phyloP scores from a whole-genome alignment of 1,140 invertebrate species.

The Tyrophagus putrescentiae region DNA sequence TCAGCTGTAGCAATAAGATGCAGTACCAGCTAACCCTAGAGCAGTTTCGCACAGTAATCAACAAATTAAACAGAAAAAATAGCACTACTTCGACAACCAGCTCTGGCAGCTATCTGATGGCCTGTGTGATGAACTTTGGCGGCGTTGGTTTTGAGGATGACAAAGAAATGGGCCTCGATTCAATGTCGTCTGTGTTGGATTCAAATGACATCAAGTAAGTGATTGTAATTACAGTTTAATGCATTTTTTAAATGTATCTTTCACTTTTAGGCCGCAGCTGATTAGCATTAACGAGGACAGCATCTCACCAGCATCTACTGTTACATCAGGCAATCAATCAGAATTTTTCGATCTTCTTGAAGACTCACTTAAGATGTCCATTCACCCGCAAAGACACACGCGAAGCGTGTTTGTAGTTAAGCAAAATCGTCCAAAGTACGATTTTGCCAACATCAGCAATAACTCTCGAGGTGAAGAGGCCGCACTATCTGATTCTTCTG shows the following conservation, averaged over 20 bases:
- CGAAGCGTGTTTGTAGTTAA: background rate
- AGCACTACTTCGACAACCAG: background rate
- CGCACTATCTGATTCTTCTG: background rate
- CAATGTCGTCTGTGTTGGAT: too few relatives aligned
- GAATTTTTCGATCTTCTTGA: slow-evolving; percentile 1
- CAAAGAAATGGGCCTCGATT: background rate
- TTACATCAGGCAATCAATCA: background rate
- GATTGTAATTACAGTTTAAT: background rate
- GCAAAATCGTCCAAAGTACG: background rate
- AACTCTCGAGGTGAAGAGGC: background rate
- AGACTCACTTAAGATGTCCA: background rate
- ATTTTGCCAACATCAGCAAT: background rate
- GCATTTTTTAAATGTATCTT: background rate
- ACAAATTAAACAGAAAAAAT: background rate
- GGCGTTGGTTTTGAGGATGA: background rate
- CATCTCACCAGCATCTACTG: background rate
- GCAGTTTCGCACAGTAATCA: background rate
- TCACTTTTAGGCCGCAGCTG: background rate
- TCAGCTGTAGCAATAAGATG: background rate
- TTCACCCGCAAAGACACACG: background rate
- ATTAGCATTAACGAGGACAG: background rate
- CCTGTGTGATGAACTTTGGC: background rate
- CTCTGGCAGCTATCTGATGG: background rate
- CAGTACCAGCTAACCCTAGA: slow-evolving; percentile 4
- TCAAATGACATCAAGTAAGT: too few relatives aligned